These are phyloP conservation scores for Anarsia innoxiella DNA, from an alignment of 2,888 invertebrate genomes.

Conservation along the genomic window DNA sequence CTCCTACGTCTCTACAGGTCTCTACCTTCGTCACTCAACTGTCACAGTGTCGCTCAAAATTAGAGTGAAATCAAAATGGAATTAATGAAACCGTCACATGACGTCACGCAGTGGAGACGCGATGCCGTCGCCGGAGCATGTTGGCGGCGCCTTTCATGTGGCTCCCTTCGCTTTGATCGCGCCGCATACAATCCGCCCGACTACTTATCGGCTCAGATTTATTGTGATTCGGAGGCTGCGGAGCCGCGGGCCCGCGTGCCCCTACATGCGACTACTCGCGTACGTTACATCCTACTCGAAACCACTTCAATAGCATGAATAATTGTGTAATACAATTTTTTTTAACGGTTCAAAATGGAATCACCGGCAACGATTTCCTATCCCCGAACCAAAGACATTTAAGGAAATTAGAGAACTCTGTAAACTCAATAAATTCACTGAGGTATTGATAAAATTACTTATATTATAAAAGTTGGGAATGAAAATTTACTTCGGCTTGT, in stretches of 20 bases:
- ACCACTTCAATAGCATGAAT: too few species aligned
- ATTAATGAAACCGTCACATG: constrained; percentile 61
- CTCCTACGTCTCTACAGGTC: too few species aligned
- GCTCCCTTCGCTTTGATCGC: constrained; percentile 67
- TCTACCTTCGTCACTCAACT: constrained; percentile 46
- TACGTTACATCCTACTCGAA: too few species aligned
- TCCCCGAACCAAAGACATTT: too few species aligned
- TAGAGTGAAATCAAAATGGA: constrained; percentile 46
- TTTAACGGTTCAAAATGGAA: too few species aligned
- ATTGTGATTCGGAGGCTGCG: constrained; percentile 70
- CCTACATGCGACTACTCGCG: constrained; percentile 26
- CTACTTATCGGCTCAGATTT: constrained; percentile 75
- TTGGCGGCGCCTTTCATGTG: constrained; percentile 68
- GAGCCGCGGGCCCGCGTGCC: constrained; percentile 28
- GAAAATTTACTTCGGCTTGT: too few species aligned
- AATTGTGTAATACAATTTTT: too few species aligned
- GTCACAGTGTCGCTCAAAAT: constrained; percentile 45
- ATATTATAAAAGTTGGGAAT: too few species aligned
- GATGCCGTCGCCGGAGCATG: constrained; percentile 35
- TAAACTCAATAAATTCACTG: too few species aligned
- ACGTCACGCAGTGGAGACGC: constrained; percentile 60
- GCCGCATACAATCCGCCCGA: constrained; percentile 64
- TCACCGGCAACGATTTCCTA: too few species aligned
- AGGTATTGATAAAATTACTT: too few species aligned
- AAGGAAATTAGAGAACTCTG: too few species aligned